Percentiles rank a stretch among this genome's conserved stretches.
These are phyloP conservation scores for Nasua narica DNA, from an alignment of 2,797 vertebrate species.

Conservation along the genomic window DNA sequence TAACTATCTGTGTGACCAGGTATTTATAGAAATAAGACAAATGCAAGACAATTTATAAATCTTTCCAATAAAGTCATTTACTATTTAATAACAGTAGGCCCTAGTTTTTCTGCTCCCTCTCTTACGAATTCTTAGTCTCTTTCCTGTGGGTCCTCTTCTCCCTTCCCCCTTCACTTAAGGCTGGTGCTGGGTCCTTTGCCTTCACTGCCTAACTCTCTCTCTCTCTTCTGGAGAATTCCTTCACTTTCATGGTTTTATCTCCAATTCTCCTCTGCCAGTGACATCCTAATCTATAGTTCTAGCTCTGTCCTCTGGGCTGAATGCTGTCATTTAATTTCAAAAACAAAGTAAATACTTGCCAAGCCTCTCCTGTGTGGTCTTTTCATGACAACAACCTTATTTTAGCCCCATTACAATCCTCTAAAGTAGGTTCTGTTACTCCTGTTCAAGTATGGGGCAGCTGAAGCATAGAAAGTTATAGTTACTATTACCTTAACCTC, in stretches of 20 bases:
- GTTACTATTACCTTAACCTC: neutral
- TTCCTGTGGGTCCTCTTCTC: neutral
- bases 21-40: neutral
- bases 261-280: neutral
- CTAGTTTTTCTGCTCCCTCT: neutral
- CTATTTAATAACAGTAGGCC: neutral
- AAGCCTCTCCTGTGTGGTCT: neutral
- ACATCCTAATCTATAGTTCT: neutral
- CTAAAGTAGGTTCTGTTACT: neutral
- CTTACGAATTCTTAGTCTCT: neutral
- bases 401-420: neutral
- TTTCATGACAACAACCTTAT: neutral
- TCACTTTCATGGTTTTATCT: neutral
- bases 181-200: neutral
- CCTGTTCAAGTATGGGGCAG: neutral
- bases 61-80: constrained; percentile 5
- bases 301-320: neutral
- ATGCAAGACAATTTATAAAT: neutral
- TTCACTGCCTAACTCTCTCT: neutral
- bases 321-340: neutral
- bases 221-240: neutral
- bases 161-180: neutral
- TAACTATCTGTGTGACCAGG: neutral
- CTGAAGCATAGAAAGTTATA: neutral
- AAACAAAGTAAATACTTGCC: neutral